These are phyloP conservation scores for Pipa parva DNA, from an alignment of 2,113 vertebrate genomes.

Conservation along the genomic window DNA sequence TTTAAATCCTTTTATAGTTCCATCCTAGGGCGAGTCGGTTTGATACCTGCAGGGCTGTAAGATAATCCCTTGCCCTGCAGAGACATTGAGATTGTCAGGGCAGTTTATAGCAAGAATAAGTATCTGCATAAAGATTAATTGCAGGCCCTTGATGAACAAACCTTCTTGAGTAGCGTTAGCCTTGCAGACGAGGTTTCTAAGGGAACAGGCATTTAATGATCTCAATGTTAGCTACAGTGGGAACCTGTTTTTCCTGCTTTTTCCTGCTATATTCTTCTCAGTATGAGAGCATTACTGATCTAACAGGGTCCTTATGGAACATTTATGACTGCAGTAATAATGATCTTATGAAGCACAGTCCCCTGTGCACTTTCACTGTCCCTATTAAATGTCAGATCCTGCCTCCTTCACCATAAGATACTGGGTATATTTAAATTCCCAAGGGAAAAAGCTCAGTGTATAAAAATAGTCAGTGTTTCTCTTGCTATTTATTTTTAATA, in stretches of 20 bases:
- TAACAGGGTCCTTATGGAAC: constrained; percentile 6
- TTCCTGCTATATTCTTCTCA: neutral
- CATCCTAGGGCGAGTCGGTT: neutral
- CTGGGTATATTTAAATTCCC: neutral
- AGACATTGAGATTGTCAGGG: neutral
- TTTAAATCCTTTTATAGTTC: constrained; percentile 2
- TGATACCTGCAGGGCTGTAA: neutral
- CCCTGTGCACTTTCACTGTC: neutral
- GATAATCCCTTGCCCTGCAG: neutral
- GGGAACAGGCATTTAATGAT: neutral
- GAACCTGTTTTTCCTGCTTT: neutral
- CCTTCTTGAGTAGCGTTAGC: neutral
- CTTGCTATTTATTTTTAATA: neutral
- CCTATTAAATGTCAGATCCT: neutral
- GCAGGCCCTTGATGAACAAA: neutral
- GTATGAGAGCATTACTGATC: constrained; percentile 38
- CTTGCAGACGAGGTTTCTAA: neutral
- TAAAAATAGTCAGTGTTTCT: neutral
- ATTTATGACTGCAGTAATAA: neutral
- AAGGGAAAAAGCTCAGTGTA: neutral
- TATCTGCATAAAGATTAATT: neutral
- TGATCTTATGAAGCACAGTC: neutral
- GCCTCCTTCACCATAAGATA: neutral
- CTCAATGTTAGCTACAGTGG: neutral
- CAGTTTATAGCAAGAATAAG: neutral